These are phyloP conservation scores for Cryptocheilus praepositus DNA, from an alignment of 2,888 invertebrate genomes.

Conservation along the genomic window DNA sequence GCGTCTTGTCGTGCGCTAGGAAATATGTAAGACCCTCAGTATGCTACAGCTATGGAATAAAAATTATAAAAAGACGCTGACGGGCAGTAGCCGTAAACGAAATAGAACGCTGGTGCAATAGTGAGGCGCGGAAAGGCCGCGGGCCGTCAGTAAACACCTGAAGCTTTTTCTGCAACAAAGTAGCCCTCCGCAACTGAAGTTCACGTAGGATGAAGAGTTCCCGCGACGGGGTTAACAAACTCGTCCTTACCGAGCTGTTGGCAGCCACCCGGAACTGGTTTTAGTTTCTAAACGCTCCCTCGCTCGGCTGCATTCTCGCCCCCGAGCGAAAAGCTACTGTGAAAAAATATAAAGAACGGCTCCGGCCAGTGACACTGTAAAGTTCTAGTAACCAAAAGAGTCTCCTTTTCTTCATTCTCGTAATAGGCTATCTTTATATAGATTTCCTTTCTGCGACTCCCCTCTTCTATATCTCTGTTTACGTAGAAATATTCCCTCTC, in stretches of 20 bases:
- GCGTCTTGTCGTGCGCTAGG: too few relatives aligned
- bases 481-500: too few relatives aligned
- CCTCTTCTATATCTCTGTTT: too few relatives aligned
- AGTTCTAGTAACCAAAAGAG: neutral
- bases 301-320: neutral
- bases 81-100: too few relatives aligned
- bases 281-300: conserved; percentile 27
- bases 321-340: conserved; percentile 12
- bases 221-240: conserved; percentile 8
- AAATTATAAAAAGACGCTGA: too few relatives aligned
- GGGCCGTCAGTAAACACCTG: conserved; percentile 4
- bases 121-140: neutral
- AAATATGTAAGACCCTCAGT: too few relatives aligned
- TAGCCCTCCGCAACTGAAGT: conserved; percentile 1
- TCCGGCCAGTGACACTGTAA: neutral
- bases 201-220: neutral
- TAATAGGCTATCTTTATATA: too few relatives aligned
- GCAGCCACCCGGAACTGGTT: conserved; percentile 6
- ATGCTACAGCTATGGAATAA: too few relatives aligned
- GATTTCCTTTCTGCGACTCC: too few relatives aligned
- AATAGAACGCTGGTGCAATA: too few relatives aligned
- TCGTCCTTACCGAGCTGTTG: conserved; percentile 2
- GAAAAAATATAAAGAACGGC: conserved; percentile 2
- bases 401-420: too few relatives aligned
- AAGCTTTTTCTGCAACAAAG: conserved; percentile 8